Base-by-base conservation (phyloP, 2,888 invertebrate genomes). In the Himalopsyche japonica region DNA sequence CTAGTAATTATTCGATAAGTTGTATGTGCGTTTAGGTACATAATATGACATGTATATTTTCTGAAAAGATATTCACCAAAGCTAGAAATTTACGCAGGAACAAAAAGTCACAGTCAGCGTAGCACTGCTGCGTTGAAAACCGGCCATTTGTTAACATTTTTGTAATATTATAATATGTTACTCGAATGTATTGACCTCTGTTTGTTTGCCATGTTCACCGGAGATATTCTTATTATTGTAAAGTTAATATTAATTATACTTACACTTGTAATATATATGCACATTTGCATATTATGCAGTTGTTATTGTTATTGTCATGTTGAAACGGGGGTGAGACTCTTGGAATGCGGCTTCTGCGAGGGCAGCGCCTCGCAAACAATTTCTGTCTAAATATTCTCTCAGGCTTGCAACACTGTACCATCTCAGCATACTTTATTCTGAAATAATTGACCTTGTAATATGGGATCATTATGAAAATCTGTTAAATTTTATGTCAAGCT, bases 11-110 rank as follows among this genome's bases (percentile, higher is more conserved):
- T 83, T 80, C 37, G 43, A 83, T 83, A 85, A 81, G 81, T 47
- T 77, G 64, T 85, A 86, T 86, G 86, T 86, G 86, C 86, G 78
- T 82, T 84, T 84, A 85, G 82, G 83, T 86, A 85, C 84, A 81
- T 85, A 82, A 82, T 83, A 86, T 80, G 78, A 86, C 81, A 84
- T 86, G 86, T 86, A 86, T 86, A 86, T 86, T 86, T 86, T 86
- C 86, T 83, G 85, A 86, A 83, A 83, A 81, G 82, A 84, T 86
- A 85, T 86, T 86, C 86, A 86, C 86, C 86, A 86, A 86, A 86
- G 86, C 47, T 86, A 86, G 86, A 82, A 57, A 80, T 83, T 80
- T 85, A 86, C 84, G 84, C 84, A 82, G 82, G 81, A 79, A 83
- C 64, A n/a, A 78, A 24, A 24, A 34, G 48, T 48, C 64, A 47